phyloP scores from a whole-genome alignment of 2,888 invertebrate genomes.

The Creontiades dilutus region DNA sequence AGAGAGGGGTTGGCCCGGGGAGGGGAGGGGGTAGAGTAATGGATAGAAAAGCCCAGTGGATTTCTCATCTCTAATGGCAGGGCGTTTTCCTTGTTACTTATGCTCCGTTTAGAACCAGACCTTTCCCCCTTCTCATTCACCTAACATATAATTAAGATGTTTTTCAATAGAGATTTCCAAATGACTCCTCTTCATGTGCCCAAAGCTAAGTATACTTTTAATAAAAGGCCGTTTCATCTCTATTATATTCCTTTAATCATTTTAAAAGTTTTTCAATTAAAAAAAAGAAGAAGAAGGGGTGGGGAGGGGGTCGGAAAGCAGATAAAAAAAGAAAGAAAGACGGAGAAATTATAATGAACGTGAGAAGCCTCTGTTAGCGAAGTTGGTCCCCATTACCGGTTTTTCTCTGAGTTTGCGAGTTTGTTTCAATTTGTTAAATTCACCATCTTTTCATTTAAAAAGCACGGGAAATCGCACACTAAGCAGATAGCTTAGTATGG shows the following conservation, averaged over 20 bases:
- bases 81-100: constrained; percentile 70
- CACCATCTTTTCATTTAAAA: constrained; percentile 55
- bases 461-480: constrained; percentile 23
- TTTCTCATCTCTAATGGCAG: constrained; percentile 69
- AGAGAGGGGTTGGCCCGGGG: too few relatives aligned
- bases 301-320: not conserved
- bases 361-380: constrained; percentile 64
- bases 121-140: constrained; percentile 65
- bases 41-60: constrained; percentile 68
- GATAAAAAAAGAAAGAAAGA: constrained; percentile 47
- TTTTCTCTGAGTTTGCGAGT: constrained; percentile 31
- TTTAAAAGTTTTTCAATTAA: constrained; percentile 67
- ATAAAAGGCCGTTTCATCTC: constrained; percentile 69
- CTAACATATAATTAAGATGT: constrained; percentile 71
- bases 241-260: constrained; percentile 70
- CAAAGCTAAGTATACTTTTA: constrained; percentile 68
- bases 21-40: constrained; percentile 50
- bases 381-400: constrained; percentile 29
- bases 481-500: not conserved
- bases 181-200: constrained; percentile 69
- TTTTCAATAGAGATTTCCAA: constrained; percentile 70
- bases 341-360: constrained; percentile 65
- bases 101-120: constrained; percentile 66
- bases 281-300: constrained; percentile 46
- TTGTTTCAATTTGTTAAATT: constrained; percentile 68